A percentile compares a stretch with the other conserved stretches of the same genome.
Conservation (phyloP, 2,888 invertebrate genomes). For the Erebia aethiops region DNA sequence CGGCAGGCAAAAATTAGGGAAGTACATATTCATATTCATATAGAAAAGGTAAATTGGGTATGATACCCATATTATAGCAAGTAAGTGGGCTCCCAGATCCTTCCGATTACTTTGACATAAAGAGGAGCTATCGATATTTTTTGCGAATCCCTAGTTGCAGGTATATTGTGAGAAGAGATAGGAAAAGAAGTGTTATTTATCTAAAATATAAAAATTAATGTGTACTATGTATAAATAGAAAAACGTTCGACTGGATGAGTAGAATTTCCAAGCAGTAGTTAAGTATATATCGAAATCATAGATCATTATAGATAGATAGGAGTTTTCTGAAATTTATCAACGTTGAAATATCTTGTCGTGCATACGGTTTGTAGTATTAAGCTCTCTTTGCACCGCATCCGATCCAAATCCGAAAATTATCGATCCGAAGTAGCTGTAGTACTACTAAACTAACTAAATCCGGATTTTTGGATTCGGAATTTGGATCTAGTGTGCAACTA, state of each 20-base stretch:
- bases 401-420: too few species aligned
- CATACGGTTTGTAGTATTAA: conserved; percentile 45
- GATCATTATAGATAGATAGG: conserved; percentile 68
- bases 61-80: too few species aligned
- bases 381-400: too few species aligned
- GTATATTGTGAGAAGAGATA: neutral
- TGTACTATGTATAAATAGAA: conserved; percentile 34
- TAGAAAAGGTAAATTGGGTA: too few species aligned
- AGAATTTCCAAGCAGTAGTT: conserved; percentile 37
- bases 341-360: conserved; percentile 72
- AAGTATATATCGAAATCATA: conserved; percentile 47
- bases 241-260: conserved; percentile 41
- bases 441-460: too few species aligned
- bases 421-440: too few species aligned
- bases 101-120: too few species aligned
- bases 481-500: too few species aligned
- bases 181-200: conserved; percentile 20
- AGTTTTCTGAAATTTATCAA: conserved; percentile 81
- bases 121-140: neutral
- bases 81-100: too few species aligned
- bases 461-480: too few species aligned
- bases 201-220: conserved; percentile 22
- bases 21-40: too few species aligned
- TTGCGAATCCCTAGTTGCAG: conserved; percentile 14
- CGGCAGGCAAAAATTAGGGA: too few species aligned